A percentile compares a stretch with the other conserved stretches of the same genome.
phyloP scores from a whole-genome alignment of 2,797 vertebrate species.

The Hipposideros larvatus region DNA sequence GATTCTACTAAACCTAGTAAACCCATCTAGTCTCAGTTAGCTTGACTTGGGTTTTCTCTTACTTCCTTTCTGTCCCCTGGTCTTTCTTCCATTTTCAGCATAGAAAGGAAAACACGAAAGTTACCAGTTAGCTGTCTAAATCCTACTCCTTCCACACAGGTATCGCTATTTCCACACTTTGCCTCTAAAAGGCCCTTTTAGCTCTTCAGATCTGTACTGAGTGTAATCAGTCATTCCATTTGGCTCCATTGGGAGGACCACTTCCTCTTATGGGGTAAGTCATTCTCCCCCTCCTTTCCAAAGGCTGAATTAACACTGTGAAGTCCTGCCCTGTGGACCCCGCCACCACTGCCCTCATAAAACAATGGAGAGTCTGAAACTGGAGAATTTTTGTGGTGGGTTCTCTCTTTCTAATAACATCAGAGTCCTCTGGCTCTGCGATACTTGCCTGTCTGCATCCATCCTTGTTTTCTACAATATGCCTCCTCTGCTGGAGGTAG shows the following conservation, averaged over 20 bases:
- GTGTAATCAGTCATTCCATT: neutral
- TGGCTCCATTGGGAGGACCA: neutral
- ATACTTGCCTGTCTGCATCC: neutral
- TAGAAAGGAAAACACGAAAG: conserved; percentile 18
- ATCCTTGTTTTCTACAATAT: neutral
- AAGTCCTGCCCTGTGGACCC: neutral
- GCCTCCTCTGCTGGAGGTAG: neutral
- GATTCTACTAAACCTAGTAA: neutral
- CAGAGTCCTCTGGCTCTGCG: neutral
- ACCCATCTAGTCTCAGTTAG: neutral
- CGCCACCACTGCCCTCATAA: neutral
- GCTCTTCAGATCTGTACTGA: neutral
- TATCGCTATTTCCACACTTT: neutral
- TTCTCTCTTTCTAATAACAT: neutral
- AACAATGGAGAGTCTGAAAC: neutral
- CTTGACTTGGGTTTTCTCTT: neutral
- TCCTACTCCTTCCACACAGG: neutral
- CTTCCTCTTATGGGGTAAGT: neutral
- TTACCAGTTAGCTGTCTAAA: neutral
- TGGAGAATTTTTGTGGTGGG: neutral
- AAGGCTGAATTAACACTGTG: neutral
- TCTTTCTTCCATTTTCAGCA: neutral
- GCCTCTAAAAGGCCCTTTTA: neutral
- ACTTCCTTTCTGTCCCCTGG: neutral
- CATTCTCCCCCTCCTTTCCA: neutral